Evolutionary conservation across 2,797 vertebrate genomes (phyloP).

Genomic region (Holocentrus rufus): DNA sequence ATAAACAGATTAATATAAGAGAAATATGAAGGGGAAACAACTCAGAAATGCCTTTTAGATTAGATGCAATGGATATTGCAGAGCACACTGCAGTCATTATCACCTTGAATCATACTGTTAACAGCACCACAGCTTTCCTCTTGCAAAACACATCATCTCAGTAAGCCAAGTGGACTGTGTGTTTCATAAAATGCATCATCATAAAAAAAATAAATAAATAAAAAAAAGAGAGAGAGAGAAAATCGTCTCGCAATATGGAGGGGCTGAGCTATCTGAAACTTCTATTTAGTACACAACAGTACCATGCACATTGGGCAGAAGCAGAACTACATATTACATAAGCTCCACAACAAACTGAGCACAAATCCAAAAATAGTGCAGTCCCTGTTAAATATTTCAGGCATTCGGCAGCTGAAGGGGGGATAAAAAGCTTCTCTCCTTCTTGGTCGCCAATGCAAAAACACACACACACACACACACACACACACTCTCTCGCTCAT

Average conservation of each 20-base stretch:
- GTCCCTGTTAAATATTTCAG: slow-evolving; percentile 83
- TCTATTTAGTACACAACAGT: slow-evolving; percentile 53
- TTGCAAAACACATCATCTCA: not conserved
- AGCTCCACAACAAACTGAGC: slow-evolving; percentile 76
- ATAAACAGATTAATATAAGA: too few relatives aligned
- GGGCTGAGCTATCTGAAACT: not conserved
- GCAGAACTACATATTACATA: slow-evolving; percentile 73
- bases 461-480: slow-evolving; percentile 36
- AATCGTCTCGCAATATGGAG: not conserved
- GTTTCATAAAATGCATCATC: not conserved
- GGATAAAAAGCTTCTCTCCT: slow-evolving; percentile 71
- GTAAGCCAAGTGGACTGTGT: not conserved
- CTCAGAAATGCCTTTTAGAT: too few relatives aligned
- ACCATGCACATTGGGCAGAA: slow-evolving; percentile 50
- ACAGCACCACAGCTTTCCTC: slow-evolving; percentile 7
- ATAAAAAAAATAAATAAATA: not conserved
- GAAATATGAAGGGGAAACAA: too few relatives aligned
- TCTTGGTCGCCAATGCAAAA: slow-evolving; percentile 61
- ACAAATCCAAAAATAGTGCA: slow-evolving; percentile 81
- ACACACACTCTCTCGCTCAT: slow-evolving; percentile 38
- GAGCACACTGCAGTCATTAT: too few relatives aligned
- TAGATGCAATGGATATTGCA: too few relatives aligned
- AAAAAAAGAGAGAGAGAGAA: not conserved
- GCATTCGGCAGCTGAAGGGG: slow-evolving; percentile 77
- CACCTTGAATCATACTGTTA: slow-evolving; percentile 12